Conservation (phyloP, 2,888 invertebrate genomes). For the Drosophila nr. perissopoda region DNA sequence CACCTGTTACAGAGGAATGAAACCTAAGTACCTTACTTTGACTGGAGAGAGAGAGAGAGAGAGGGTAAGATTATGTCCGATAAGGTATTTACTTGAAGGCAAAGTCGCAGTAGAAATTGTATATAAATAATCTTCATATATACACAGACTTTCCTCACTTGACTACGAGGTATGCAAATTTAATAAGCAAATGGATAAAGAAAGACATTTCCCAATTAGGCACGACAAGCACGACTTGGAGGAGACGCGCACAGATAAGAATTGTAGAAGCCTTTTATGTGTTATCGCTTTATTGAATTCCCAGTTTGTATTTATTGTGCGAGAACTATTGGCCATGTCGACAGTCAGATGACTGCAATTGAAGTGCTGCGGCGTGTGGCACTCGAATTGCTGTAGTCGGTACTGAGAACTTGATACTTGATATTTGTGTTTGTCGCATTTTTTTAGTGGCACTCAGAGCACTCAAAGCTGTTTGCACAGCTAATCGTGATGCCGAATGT, state of each 20-base stretch:
- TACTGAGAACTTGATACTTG: slow-evolving; percentile 7
- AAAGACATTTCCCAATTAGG: slow-evolving; percentile 20
- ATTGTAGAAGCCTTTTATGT: slow-evolving; percentile 11
- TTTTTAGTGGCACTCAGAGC: slow-evolving; percentile 15
- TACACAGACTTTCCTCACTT: background rate
- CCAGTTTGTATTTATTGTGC: background rate
- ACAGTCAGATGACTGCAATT: slow-evolving; percentile 21
- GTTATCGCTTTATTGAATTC: slow-evolving; percentile 8
- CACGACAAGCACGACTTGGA: background rate
- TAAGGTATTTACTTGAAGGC: background rate
- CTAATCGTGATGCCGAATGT: slow-evolving; percentile 22
- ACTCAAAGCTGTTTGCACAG: slow-evolving; percentile 15
- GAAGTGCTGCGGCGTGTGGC: slow-evolving; percentile 24
- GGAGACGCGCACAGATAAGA: slow-evolving; percentile 10
- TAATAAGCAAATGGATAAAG: slow-evolving; percentile 13
- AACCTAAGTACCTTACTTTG: background rate
- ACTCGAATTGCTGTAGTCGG: slow-evolving; percentile 10
- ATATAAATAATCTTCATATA: background rate
- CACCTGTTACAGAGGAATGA: background rate
- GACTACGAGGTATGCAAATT: background rate
- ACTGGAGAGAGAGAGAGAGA: too few relatives aligned
- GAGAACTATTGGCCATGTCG: slow-evolving; percentile 4
- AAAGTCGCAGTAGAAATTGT: background rate
- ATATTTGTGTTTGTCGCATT: slow-evolving; percentile 8
- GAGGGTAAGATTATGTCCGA: background rate